Conservation (phyloP, 2,113 vertebrate genomes). For the Alexandromys fortis region DNA sequence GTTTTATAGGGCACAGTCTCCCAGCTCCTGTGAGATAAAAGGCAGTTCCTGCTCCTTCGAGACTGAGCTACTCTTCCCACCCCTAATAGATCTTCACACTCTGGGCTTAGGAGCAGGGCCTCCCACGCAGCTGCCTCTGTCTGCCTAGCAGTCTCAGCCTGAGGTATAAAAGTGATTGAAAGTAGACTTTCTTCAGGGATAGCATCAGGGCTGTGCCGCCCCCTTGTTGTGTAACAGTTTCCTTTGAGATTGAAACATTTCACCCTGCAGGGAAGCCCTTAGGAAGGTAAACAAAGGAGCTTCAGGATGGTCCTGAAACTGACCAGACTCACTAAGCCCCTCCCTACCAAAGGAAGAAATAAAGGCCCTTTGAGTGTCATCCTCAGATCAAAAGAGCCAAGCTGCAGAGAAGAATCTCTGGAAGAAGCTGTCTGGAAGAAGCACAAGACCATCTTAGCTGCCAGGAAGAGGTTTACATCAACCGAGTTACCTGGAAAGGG, state of each 20-base stretch:
- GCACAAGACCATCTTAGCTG: background rate
- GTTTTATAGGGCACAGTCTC: constrained; percentile 56
- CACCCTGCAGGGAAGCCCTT: background rate
- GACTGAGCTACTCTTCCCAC: constrained; percentile 24
- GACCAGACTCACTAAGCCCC: background rate
- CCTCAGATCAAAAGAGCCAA: background rate
- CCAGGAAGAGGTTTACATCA: background rate
- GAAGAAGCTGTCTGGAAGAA: background rate
- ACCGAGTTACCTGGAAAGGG: background rate
- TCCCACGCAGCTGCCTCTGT: background rate
- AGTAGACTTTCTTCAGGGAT: rapidly evolving
- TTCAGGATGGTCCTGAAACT: background rate
- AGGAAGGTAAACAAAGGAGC: background rate
- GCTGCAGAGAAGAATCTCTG: background rate
- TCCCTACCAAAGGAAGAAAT: background rate
- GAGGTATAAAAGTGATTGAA: background rate
- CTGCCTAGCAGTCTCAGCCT: background rate
- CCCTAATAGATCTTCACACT: constrained; percentile 34
- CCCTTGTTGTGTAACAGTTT: background rate
- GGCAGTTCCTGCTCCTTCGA: constrained; percentile 14
- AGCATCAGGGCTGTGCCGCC: background rate
- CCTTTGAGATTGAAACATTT: background rate
- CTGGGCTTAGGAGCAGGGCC: background rate
- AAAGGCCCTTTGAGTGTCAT: background rate
- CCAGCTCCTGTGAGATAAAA: constrained; percentile 68